Evolutionary conservation across 2,113 vertebrate species (phyloP).

Genomic region (Tachycineta bicolor): DNA sequence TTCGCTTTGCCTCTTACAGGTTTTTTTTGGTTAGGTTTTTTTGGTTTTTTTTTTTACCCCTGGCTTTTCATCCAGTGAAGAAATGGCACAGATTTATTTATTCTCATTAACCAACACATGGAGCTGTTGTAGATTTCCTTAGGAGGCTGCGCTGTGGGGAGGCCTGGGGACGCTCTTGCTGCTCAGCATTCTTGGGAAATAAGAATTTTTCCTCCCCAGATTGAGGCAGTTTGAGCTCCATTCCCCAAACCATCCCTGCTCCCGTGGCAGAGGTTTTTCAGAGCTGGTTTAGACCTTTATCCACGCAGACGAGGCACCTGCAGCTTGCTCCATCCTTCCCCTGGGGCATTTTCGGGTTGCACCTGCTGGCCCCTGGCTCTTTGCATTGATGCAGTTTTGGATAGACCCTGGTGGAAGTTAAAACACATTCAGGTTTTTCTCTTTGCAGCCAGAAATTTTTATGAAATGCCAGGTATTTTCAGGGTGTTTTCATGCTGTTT

Average conservation of each 20-base stretch:
- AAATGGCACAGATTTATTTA: neutral
- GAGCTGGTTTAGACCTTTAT: neutral
- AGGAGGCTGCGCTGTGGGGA: neutral
- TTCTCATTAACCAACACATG: neutral
- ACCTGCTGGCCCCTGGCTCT: neutral
- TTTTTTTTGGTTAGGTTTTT: neutral
- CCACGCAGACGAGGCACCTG: neutral
- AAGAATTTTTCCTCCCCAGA: neutral
- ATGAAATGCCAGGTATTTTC: neutral
- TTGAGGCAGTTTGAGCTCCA: neutral
- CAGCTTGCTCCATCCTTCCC: neutral
- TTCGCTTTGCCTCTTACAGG: neutral
- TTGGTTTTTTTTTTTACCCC: no score
- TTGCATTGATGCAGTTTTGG: neutral
- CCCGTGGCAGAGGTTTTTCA: neutral
- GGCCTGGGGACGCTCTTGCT: neutral
- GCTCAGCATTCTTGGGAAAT: neutral
- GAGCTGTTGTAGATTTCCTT: neutral
- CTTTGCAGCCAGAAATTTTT: neutral
- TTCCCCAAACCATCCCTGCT: neutral
- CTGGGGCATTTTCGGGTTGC: neutral
- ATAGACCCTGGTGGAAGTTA: neutral
- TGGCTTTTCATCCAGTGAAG: neutral
- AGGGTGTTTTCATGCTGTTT: neutral
- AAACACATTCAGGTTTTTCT: neutral